Base-by-base conservation (phyloP, 2,113 vertebrate genomes). In the Deroptyus accipitrinus region DNA sequence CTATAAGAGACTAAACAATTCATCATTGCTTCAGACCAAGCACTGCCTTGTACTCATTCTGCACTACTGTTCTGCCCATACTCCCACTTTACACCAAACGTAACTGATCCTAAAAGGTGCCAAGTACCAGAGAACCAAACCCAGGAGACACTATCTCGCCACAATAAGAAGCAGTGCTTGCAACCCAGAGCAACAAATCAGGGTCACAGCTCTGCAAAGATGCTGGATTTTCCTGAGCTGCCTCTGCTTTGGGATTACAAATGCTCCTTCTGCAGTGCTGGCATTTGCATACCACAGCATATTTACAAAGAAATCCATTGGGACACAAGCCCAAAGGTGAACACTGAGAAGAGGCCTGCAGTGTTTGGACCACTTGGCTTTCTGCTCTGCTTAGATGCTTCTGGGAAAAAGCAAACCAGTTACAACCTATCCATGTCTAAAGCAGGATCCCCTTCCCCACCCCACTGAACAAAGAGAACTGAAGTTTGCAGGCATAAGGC, bases 291-390 rank as follows among this genome's bases (percentile, higher is more conserved):
- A 88, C 66, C 88, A 75, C 92, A 91, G 92, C 92, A 57, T 70
- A 90, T 93, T 95, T 52, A 87, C 81, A 84, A 72, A 93, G 86
- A 93, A 96, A 95, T 96, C 92, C 86, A 93, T 73, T 8, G 7
- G 86, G 94, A 94, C 83, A 48, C 39, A 13, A 66, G 90, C 75
- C 80, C 10, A 5, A 86, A 93, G 92, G 92, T 66, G 90, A 96
- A 68, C 52, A 30, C 1, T 0, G 54, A 41, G 61, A 63, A 78
- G 48, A 75, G 35, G 57, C 62, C 69, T 4, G 0, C 1, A 52
- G 54, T 18, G 20, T 30, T 70, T 6, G 13, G 85, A 93, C 37
- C 78, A 57, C 4, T 0, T 3, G 2, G 67, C 72, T 86, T 82
- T 77, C 82, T 27, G 57, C 83, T 72, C 79, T 15, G 20, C 49